Percentiles rank a stretch among this genome's conserved stretches.
Evolutionary conservation across 2,113 vertebrate species (phyloP).

Genomic region (Shinisaurus crocodilurus): DNA sequence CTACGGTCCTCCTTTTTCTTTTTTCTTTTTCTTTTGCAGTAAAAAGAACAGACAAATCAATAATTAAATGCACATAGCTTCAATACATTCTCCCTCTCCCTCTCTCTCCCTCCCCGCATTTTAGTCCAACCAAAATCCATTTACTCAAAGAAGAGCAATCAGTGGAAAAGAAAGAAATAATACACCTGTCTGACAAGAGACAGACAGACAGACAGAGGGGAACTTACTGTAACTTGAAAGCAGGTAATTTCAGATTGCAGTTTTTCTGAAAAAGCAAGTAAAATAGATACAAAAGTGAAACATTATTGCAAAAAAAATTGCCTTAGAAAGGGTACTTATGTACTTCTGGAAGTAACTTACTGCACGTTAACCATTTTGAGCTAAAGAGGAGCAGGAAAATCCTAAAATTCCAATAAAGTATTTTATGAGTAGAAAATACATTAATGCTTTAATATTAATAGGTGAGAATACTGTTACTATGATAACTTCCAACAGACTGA

Average conservation of each 20-base stretch:
- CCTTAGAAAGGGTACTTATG: constrained; percentile 62
- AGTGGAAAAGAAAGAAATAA: constrained; percentile 41
- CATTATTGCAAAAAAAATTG: constrained; percentile 74
- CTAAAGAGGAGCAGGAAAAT: constrained; percentile 57
- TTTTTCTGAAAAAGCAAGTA: constrained; percentile 29
- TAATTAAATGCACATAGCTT: neutral
- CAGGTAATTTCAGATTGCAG: constrained; percentile 59
- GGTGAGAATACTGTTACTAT: constrained; percentile 44
- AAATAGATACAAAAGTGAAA: constrained; percentile 65
- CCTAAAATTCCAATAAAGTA: constrained; percentile 64
- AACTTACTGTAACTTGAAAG: constrained; percentile 71
- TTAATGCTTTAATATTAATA: too few relatives aligned
- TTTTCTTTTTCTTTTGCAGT: too few relatives aligned
- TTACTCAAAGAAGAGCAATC: constrained; percentile 31
- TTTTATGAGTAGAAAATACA: constrained; percentile 61
- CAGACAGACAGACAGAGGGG: constrained; percentile 48
- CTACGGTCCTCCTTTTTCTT: neutral
- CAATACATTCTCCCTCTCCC: neutral
- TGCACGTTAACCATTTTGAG: constrained; percentile 60
- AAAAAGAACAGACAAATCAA: neutral
- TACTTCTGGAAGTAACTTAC: constrained; percentile 64
- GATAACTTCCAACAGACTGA: constrained; percentile 58
- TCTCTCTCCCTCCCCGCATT: constrained; percentile 26
- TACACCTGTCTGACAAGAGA: neutral
- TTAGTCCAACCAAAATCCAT: constrained; percentile 13